Conservation (phyloP, 2,113 vertebrate species). For the Rhineura floridana region DNA sequence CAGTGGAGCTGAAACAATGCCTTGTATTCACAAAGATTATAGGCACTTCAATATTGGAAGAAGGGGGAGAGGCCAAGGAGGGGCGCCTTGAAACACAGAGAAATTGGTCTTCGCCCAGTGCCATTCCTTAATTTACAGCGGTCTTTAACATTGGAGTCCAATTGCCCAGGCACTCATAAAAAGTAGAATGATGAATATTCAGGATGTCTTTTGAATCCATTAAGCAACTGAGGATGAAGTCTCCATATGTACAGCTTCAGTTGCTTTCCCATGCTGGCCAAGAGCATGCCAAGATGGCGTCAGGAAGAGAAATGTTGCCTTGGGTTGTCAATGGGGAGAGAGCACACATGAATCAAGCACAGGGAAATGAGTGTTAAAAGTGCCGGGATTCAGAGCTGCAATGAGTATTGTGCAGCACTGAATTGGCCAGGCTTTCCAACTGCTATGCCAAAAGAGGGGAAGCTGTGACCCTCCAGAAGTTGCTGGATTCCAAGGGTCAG, state of each 20-base stretch:
- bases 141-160: conserved; percentile 76
- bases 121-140: conserved; percentile 82
- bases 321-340: conserved; percentile 62
- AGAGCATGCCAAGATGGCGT: conserved; percentile 75
- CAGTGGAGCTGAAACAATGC: conserved; percentile 74
- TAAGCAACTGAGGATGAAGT: conserved; percentile 80
- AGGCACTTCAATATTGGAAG: conserved; percentile 66
- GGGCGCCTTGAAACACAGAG: conserved; percentile 72
- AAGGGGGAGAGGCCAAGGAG: conserved; percentile 50
- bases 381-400: conserved; percentile 30
- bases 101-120: conserved; percentile 79
- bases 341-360: conserved; percentile 60
- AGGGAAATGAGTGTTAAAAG: conserved; percentile 67
- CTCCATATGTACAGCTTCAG: conserved; percentile 77
- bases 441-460: neutral
- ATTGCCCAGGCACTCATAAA: conserved; percentile 87
- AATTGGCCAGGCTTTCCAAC: neutral
- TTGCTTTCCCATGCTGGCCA: conserved; percentile 69
- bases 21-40: conserved; percentile 75
- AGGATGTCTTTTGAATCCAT: conserved; percentile 85
- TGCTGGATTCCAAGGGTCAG: too few relatives aligned
- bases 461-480: too few relatives aligned
- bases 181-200: conserved; percentile 85
- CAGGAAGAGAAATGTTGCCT: conserved; percentile 69
- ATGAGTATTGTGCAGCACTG: neutral